Evolutionary conservation across 2,113 vertebrate species (phyloP), one percentile per base, ranked within the genome.

Genomic region (Silurus glanis): DNA sequence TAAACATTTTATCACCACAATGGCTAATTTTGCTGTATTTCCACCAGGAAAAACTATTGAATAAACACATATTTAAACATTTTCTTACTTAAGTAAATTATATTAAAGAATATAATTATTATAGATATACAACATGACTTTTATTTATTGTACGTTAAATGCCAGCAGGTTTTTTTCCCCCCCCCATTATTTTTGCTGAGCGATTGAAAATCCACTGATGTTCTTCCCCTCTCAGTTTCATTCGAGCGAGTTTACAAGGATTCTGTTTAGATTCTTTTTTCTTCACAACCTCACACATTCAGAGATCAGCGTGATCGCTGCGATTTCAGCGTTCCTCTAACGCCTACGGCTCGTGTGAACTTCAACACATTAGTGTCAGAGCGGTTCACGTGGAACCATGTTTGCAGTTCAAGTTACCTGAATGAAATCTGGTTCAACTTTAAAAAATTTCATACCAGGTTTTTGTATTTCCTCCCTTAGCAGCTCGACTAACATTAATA

Each of bases 401-500:
- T 25, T 53, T 12, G 74, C 23, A 45, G 4, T 45, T 19, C 4
- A 9, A 45, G 78, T 59, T 17, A 25, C 28, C 28, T 17, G 14
- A 80, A 59, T 21, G 0, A 59, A 55, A 21, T 59, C 23, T 56
- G 51, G 8, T 25, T 78, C 53, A 23, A 3, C 49, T n/a, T 51
- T 55, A 76, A 56, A 25, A 79, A n/a, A 28, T 79, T 56, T 56
- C 28, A 19, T 25, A 37, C 53, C 74, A 49, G 45, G 4, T 5
- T 49, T 71, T 28, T 78, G 83, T 10, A 23, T 28, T 79, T 7
- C 47, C 61, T 45, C 28, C 64, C 37, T 37, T 37, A 83, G 12
- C 92, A 94, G 92, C 84, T 94, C 94, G 85, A 93, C 84, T 84
- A 92, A 86, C 90, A 92, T 96, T 93, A 97, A 94, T 91, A 98